A percentile compares a stretch with the other conserved stretches of the same genome.
Evolutionary conservation across 2,113 vertebrate genomes (phyloP).

Genomic region (Verasper variegatus): DNA sequence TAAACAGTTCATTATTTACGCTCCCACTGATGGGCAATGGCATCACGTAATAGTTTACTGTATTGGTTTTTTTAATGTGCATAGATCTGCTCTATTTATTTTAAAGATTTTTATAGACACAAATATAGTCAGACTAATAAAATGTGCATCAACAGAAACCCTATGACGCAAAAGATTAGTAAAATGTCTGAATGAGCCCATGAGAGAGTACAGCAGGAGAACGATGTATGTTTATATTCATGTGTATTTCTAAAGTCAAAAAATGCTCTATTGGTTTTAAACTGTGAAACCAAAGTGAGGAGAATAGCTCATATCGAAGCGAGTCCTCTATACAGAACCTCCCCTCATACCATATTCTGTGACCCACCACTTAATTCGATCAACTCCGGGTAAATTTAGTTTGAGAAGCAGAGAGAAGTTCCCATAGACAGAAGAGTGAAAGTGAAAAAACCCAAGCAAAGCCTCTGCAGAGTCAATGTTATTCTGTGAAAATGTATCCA

Average conservation of each 20-base stretch:
- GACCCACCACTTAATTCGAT: slow-evolving; percentile 7
- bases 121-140: neutral
- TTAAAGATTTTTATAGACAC: neutral
- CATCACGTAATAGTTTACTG: slow-evolving; percentile 20
- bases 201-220: no score
- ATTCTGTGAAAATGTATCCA: slow-evolving; percentile 4
- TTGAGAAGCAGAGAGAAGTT: neutral
- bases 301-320: no score
- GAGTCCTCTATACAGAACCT: neutral
- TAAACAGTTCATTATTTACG: slow-evolving; percentile 51
- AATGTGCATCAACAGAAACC: slow-evolving; percentile 1
- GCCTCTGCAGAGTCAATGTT: slow-evolving; percentile 18
- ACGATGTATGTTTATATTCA: neutral
- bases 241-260: neutral
- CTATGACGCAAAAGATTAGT: neutral
- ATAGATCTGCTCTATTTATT: slow-evolving; percentile 1
- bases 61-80: slow-evolving; percentile 3
- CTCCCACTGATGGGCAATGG: neutral
- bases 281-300: no score
- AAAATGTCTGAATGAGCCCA: neutral
- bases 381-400: neutral
- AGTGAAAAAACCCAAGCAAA: slow-evolving; percentile 14
- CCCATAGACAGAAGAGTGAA: neutral
- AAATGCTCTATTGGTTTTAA: no score
- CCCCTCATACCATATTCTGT: neutral